A percentile compares a stretch with the other conserved stretches of the same genome.
Conservation (phyloP, 2,888 invertebrate genomes). For the Drosophila longiperda region DNA sequence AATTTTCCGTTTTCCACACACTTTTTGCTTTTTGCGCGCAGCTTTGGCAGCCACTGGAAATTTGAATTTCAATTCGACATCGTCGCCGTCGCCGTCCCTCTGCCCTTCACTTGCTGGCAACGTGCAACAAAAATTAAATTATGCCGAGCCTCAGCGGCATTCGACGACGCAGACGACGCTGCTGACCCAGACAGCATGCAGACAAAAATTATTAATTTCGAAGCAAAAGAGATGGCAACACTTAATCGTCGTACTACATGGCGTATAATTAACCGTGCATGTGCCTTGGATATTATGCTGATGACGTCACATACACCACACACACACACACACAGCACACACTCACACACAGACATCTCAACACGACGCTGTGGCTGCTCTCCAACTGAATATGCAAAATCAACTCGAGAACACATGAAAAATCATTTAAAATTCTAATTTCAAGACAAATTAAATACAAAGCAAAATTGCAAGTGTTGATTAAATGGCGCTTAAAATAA, state of each 20-base stretch:
- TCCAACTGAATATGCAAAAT: conserved; percentile 68
- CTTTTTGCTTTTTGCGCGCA: conserved; percentile 43
- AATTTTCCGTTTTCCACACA: conserved; percentile 79
- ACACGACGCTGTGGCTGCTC: conserved; percentile 11
- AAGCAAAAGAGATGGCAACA: conserved; percentile 47
- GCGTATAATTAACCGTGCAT: conserved; percentile 81
- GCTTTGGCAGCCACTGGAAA: conserved; percentile 63
- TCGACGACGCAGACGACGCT: conserved; percentile 31
- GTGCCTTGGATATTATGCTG: conserved; percentile 73
- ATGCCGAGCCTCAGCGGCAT: conserved; percentile 68
- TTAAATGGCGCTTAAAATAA: conserved; percentile 78
- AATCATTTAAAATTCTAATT: conserved; percentile 79
- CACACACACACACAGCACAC: conserved; percentile 56
- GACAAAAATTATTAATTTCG: conserved; percentile 79
- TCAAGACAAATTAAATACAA: conserved; percentile 77
- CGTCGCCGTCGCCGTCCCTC: not conserved
- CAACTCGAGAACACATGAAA: conserved; percentile 31
- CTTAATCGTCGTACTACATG: conserved; percentile 66
- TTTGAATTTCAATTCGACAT: conserved; percentile 77
- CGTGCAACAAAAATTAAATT: conserved; percentile 78
- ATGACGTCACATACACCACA: conserved; percentile 67
- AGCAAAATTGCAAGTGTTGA: conserved; percentile 69
- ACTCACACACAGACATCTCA: not conserved
- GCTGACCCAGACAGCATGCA: conserved; percentile 81
- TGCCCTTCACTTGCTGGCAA: conserved; percentile 27